A percentile compares a stretch with the other conserved stretches of the same genome.
Evolutionary conservation across 2,113 vertebrate genomes (phyloP).

Genomic region (Brachyistius frenatus): DNA sequence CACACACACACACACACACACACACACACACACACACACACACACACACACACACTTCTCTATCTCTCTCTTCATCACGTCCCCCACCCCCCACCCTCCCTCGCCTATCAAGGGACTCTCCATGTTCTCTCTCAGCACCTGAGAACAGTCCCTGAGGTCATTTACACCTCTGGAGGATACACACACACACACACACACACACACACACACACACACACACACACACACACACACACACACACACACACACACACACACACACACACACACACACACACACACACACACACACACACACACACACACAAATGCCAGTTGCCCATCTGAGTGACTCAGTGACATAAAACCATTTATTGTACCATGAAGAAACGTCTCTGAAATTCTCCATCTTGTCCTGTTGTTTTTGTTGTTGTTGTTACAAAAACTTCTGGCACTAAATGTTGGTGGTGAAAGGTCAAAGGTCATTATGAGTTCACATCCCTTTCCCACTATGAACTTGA

Average conservation of each 20-base stretch:
- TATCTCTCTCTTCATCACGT: constrained; percentile 40
- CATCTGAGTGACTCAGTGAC: not conserved
- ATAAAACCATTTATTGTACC: constrained; percentile 9
- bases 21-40: constrained; percentile 2
- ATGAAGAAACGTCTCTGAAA: not conserved
- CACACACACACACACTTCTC: constrained; percentile 7
- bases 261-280: not conserved
- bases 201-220: constrained; percentile 8
- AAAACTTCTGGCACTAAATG: too few species aligned
- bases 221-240: constrained; percentile 2
- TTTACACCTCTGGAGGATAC: constrained; percentile 11
- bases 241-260: constrained; percentile 12
- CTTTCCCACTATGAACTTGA: not conserved
- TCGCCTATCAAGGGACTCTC: constrained; percentile 31
- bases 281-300: constrained; percentile 19
- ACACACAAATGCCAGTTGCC: constrained; percentile 9
- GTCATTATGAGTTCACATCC: too few species aligned
- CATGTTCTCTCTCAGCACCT: constrained; percentile 58
- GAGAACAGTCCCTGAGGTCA: constrained; percentile 58
- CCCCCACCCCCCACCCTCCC: not conserved
- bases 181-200: constrained; percentile 1
- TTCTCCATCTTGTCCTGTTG: not conserved
- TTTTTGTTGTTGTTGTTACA: not conserved
- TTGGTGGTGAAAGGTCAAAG: too few species aligned
- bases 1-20: not conserved